Evolutionary conservation across 1,140 invertebrate genomes (phyloP), one percentile per base, ranked within the genome.

Genomic region (Aphelinus atriplicis): DNA sequence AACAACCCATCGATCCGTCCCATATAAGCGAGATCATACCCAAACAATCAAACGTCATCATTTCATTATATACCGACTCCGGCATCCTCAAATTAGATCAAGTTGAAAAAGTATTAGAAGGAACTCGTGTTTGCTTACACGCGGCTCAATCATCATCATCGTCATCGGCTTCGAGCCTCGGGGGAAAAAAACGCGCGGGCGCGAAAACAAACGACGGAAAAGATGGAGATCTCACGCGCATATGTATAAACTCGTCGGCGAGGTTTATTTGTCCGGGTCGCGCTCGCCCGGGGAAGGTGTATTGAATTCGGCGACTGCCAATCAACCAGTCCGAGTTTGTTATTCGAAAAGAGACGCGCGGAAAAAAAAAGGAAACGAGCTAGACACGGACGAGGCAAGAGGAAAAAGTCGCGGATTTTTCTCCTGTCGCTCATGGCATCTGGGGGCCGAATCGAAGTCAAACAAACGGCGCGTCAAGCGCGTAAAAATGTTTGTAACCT

Each of bases 351-450:
- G 45, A 5, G 4, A 7, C 9, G 66, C 53, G 42, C 71, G 67
- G 46, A 50, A 47, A 66, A 68, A 46, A 76, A 48, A 58, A 58
- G 77, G 65, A 69, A 69, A 63, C 65, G 57, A 26, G 26, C 26
- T 26, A 26, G 26, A 26, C 50, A 70, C 26, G 58, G 42, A 7
- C 9, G 9, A 50, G 10, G 7, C 6, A 58, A 43, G 7, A 58
- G 43, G 7, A 70, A 60, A 50, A 53, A 60, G n/a, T 57, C 47
- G 42, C 63, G 26, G 7, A 2, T 0, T 7, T 63, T 56, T 58
- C 53, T 73, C 26, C 26, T 26, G 26, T 26, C 26, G 26, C 26
- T 26, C 26, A 26, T 26, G 26, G 26, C 26, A 26, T 26, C 26
- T 53, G 45, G 9, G 58, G 68, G 56, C 26, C 26, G 26, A 26